Base-by-base conservation (phyloP, 2,113 vertebrate genomes). In the Vidua macroura region DNA sequence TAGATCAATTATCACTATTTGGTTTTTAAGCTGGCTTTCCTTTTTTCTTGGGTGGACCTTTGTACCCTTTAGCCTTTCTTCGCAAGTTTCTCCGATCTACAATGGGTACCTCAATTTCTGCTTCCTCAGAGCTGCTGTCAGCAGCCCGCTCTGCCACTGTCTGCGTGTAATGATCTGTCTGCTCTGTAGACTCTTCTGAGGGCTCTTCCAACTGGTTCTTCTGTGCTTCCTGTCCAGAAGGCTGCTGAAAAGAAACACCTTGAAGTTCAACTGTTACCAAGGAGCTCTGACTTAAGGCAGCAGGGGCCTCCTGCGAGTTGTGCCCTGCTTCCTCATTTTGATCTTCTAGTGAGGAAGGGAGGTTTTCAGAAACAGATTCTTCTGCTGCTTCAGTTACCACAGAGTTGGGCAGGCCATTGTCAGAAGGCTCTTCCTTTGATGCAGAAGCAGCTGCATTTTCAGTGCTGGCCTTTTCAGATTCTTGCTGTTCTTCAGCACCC, bases 61-160 rank as follows among this genome's bases (percentile, higher is more conserved):
- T 98, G 81, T 97, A 97, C n/a, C 96, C 97, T 94, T 98, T 98
- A 70, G 97, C 96, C 96, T 98, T 98, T 88, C 98, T 98, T 85
- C 98, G 91, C 88, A 98, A 92, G 93, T 91, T 98, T 94, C 98
- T 97, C 93, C 98, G 96, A 79, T 98, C 98, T 41, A 98, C 96
- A 30, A 98, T 72, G 7, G 98, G 98, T 21, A 97, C 96, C 77
- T 98, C 98, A 49, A 98, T 94, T 91, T 98, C 98, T 43, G 96
- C 96, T 43, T 98, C 98, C 92, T 98, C 98, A 24, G 98, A 98
- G 94, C 98, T 98, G 94, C 98, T 98, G 63, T 98, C 97, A 27
- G 94, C 95, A 56, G 90, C 93, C 84, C 97, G 96, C 81, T 98
- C 98, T 6, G 60, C 76, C 5, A 62, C n/a, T 30, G 97, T 83